Evolutionary conservation across 1,140 invertebrate species (phyloP), one percentile per base, ranked within the genome.

Genomic region (Chrysomallon squamiferum): DNA sequence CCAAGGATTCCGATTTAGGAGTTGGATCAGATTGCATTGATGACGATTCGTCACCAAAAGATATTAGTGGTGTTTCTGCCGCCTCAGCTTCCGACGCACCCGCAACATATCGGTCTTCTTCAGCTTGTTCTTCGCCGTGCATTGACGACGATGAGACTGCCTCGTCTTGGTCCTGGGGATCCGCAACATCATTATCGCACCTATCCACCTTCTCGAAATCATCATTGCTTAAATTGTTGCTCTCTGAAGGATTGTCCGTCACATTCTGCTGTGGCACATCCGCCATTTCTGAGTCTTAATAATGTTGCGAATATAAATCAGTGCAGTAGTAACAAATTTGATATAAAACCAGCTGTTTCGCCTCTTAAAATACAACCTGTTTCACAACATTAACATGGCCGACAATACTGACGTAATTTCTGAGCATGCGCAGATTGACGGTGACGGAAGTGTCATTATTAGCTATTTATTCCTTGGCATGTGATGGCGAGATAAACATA

Each of bases 41-140:
- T 54, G 57, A 38, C 30, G 66, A 57, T 65, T 72, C 65, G 66
- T 75, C 65, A 56, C 65, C 73, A 65, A 68, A 66, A 59, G 71
- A 68, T 50, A 75, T 66, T 41, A 75, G 65, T 59, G 66, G 69
- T 50, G 68, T 54, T 33, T 66, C 59, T 59, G 54, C 41, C 52
- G 57, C 54, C 32, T 60, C 66, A 68, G 47, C 66, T 35, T 73
- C 69, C 71, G 69, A 76, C 62, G 68, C 59, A 72, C 68, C 71
- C 65, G 68, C 59, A 65, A 65, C 68, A 69, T 77, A 77, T 54
- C 66, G 71, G 66, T 77, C 73, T 45, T 69, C 73, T 58, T 77
- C 75, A 25, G 71, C 75, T 52, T 65, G 49, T 60, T 73, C 69
- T 68, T 75, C 73, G 72, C 69, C 71, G 15, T 66, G 59, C 68